Evolutionary conservation across 2,888 invertebrate species (phyloP).

Genomic region (Pandemis cinnamomeana): DNA sequence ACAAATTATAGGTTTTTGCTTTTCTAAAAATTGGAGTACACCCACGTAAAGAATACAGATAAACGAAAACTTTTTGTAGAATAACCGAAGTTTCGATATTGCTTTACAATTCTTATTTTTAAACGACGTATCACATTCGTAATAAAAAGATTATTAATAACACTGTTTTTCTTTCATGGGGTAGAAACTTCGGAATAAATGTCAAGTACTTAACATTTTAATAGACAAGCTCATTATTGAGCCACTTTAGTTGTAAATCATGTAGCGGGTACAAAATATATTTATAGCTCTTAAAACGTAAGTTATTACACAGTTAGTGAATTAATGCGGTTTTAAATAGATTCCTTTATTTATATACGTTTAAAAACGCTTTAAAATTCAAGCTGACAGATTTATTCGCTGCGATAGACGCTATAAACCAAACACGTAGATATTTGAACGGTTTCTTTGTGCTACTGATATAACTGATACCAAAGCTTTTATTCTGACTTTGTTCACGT

Average conservation of each 20-base stretch:
- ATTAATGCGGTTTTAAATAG: slow-evolving; percentile 36
- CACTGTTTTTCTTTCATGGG: not conserved
- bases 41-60: too few species aligned
- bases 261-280: slow-evolving; percentile 16
- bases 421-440: not conserved
- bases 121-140: not conserved
- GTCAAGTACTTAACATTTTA: not conserved
- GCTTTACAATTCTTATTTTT: not conserved
- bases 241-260: slow-evolving; percentile 11
- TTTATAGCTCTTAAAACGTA: slow-evolving; percentile 26
- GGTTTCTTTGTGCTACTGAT: slow-evolving; percentile 1
- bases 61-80: too few species aligned
- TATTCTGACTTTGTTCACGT: not conserved
- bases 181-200: not conserved
- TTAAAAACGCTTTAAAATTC: slow-evolving; percentile 31
- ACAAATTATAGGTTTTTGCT: too few species aligned
- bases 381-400: slow-evolving; percentile 27
- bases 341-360: slow-evolving; percentile 27
- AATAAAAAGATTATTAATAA: not conserved
- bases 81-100: too few species aligned
- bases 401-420: slow-evolving; percentile 20
- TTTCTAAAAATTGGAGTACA: too few species aligned
- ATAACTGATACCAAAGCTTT: not conserved
- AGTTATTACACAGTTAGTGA: slow-evolving; percentile 27
- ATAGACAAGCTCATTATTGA: slow-evolving; percentile 21